Conservation (phyloP, 1,140 invertebrate species). For the Bathynomus jamesi region DNA sequence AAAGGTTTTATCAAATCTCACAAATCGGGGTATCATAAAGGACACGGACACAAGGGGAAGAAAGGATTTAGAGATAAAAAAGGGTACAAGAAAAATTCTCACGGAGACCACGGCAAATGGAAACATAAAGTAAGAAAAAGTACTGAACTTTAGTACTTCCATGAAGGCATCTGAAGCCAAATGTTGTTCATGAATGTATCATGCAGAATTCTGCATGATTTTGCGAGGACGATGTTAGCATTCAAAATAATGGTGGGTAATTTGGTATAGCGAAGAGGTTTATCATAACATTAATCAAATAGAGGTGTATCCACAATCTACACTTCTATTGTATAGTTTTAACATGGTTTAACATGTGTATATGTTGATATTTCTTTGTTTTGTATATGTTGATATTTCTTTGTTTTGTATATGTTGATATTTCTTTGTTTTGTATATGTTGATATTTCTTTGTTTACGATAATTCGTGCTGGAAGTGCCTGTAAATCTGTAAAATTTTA, state of each 20-base stretch:
- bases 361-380: too few relatives aligned
- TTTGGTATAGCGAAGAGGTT: background rate
- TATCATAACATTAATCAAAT: background rate
- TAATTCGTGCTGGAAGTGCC: too few relatives aligned
- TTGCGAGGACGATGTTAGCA: background rate
- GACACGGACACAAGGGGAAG: background rate
- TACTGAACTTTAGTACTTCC: background rate
- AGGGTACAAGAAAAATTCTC: slow-evolving; percentile 10
- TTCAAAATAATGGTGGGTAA: background rate
- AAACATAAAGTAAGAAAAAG: slow-evolving; percentile 9
- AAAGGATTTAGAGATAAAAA: slow-evolving; percentile 12
- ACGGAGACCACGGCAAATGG: slow-evolving; percentile 19
- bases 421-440: too few relatives aligned
- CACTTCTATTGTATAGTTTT: background rate
- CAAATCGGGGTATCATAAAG: background rate
- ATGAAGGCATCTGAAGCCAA: background rate
- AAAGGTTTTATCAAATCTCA: background rate
- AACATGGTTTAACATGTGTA: too few relatives aligned
- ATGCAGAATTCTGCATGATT: background rate
- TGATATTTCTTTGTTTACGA: too few relatives aligned
- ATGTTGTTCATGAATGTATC: background rate
- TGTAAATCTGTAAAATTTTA: too few relatives aligned
- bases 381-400: too few relatives aligned
- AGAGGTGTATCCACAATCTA: background rate
- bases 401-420: too few relatives aligned